Evolutionary conservation across 2,888 invertebrate genomes (phyloP).

Genomic region (Oligia latruncula): DNA sequence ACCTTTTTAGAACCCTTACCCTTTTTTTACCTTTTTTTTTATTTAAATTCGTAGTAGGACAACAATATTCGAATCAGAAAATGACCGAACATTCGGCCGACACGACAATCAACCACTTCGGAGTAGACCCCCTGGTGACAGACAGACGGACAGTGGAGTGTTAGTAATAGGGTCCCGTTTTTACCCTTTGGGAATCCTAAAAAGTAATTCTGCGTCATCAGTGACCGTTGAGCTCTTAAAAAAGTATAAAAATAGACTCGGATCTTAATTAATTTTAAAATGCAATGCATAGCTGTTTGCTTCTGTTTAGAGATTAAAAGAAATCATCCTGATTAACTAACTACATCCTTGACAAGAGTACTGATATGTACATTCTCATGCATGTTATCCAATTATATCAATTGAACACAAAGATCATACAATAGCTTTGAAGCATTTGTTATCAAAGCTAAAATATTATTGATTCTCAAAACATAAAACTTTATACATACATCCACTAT

Average conservation of each 20-base stretch:
- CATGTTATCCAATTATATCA: slow-evolving; percentile 45
- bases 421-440: slow-evolving; percentile 16
- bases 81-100: too few relatives aligned
- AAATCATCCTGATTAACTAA: background rate
- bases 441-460: slow-evolving; percentile 22
- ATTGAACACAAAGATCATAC: slow-evolving; percentile 32
- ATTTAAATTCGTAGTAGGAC: too few relatives aligned
- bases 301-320: background rate
- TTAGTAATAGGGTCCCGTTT: too few relatives aligned
- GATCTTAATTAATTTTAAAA: background rate
- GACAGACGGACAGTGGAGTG: too few relatives aligned
- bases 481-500: slow-evolving; percentile 4
- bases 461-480: slow-evolving; percentile 13
- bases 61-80: too few relatives aligned
- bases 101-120: too few relatives aligned
- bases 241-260: background rate
- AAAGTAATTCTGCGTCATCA: background rate
- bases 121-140: too few relatives aligned
- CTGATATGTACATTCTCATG: slow-evolving; percentile 11
- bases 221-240: background rate
- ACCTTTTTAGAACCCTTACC: too few relatives aligned
- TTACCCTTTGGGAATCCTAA: too few relatives aligned
- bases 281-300: background rate
- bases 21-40: too few relatives aligned
- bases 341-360: slow-evolving; percentile 1